A percentile compares a stretch with the other conserved stretches of the same genome.
phyloP scores from a whole-genome alignment of 2,797 vertebrate genomes.

The Pteronotus mesoamericanus region DNA sequence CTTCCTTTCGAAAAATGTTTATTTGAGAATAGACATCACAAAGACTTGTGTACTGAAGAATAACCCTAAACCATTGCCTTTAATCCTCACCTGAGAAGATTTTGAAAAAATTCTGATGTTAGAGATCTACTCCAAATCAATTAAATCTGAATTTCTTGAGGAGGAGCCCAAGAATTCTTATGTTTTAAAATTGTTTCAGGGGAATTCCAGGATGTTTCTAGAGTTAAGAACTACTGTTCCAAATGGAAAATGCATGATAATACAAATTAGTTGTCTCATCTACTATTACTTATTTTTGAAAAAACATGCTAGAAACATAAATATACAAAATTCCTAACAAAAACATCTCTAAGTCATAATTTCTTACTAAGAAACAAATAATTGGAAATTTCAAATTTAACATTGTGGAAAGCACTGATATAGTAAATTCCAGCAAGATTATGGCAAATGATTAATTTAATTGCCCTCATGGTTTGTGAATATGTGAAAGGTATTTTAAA shows the following conservation, averaged over 20 bases:
- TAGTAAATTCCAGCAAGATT: background rate
- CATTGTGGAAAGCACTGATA: background rate
- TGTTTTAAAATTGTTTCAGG: background rate
- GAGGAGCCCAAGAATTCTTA: background rate
- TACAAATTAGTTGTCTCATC: background rate
- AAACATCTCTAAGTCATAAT: background rate
- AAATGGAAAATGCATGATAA: background rate
- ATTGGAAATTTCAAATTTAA: background rate
- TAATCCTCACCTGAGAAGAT: background rate
- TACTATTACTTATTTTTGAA: background rate
- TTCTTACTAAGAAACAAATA: background rate
- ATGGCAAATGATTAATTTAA: background rate
- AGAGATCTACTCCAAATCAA: background rate
- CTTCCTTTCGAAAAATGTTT: background rate
- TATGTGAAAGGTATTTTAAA: background rate
- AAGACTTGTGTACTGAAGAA: background rate
- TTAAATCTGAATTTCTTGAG: background rate
- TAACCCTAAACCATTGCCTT: background rate
- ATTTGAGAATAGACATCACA: background rate
- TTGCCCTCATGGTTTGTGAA: background rate
- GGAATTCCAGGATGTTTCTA: background rate
- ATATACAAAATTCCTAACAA: background rate
- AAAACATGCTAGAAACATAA: background rate
- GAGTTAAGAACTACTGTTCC: background rate
- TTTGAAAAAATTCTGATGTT: background rate